Conservation (phyloP, 2,888 invertebrate genomes). For the Folsomia manolachei region DNA sequence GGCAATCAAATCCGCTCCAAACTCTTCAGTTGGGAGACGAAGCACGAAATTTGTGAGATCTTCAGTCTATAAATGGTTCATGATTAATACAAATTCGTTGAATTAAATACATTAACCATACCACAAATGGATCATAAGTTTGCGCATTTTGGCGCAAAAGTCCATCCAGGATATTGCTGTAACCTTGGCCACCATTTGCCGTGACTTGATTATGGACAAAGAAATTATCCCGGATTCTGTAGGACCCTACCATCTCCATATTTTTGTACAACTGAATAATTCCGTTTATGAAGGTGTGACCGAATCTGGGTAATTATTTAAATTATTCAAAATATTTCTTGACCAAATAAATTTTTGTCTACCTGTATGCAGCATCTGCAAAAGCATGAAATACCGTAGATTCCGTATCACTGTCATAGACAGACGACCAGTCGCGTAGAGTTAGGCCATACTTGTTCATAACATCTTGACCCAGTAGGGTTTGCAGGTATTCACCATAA, state of each 20-base stretch:
- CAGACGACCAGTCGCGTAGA: neutral
- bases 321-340: too few species aligned
- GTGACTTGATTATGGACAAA: conserved; percentile 10
- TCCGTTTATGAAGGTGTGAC: neutral
- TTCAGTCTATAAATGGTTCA: too few species aligned
- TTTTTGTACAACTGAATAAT: conserved; percentile 4
- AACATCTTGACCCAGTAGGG: neutral
- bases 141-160: conserved; percentile 28
- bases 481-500: conserved; percentile 1
- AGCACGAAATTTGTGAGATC: conserved; percentile 26
- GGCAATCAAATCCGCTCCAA: conserved; percentile 28
- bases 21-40: conserved; percentile 6
- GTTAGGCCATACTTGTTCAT: neutral
- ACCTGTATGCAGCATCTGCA: conserved; percentile 11
- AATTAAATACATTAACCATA: too few species aligned
- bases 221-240: conserved; percentile 19
- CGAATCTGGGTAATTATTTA: too few species aligned
- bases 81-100: too few species aligned
- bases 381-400: neutral
- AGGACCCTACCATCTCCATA: neutral
- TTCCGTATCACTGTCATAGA: neutral
- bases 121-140: conserved; percentile 19
- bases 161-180: conserved; percentile 20
- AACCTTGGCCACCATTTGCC: conserved; percentile 17
- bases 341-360: too few species aligned